A percentile compares a stretch with the other conserved stretches of the same genome.
These are phyloP conservation scores for Neoaliturus tenellus DNA, from an alignment of 2,888 invertebrate genomes.

Conservation along the genomic window DNA sequence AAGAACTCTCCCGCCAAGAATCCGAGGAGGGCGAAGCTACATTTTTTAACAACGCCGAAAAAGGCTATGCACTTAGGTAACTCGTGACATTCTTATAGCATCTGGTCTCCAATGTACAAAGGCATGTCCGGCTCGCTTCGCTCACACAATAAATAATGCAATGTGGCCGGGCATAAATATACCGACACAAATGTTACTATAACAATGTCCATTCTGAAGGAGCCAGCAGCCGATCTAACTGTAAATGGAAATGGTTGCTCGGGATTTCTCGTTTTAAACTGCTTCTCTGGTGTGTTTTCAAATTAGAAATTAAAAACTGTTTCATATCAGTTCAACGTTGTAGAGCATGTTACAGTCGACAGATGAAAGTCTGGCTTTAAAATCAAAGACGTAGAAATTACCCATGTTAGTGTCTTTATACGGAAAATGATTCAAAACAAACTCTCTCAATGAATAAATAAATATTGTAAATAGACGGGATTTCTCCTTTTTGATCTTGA, in stretches of 20 bases:
- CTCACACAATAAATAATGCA: slow-evolving; percentile 2
- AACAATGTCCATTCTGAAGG: neutral
- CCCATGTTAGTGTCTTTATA: no score
- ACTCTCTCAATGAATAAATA: no score
- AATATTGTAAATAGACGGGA: no score
- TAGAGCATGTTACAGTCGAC: no score
- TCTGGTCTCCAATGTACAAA: neutral
- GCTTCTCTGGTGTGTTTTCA: neutral
- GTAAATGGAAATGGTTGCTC: neutral
- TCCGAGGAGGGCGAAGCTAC: neutral
- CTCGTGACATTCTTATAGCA: slow-evolving; percentile 15
- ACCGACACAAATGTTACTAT: neutral
- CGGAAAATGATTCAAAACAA: no score
- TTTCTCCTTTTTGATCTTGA: no score
- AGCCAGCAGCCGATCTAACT: neutral
- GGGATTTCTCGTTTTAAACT: neutral
- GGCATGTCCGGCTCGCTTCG: neutral
- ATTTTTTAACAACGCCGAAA: neutral
- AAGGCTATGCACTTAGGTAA: slow-evolving; percentile 33
- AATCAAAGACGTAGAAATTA: no score
- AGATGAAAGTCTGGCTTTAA: no score
- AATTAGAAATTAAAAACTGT: neutral
- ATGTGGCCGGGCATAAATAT: neutral
- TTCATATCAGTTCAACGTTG: neutral
- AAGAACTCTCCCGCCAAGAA: neutral